Conservation (phyloP, 37 sponge, comb jelly and placozoan genomes). For the Corticium candelabrum region DNA sequence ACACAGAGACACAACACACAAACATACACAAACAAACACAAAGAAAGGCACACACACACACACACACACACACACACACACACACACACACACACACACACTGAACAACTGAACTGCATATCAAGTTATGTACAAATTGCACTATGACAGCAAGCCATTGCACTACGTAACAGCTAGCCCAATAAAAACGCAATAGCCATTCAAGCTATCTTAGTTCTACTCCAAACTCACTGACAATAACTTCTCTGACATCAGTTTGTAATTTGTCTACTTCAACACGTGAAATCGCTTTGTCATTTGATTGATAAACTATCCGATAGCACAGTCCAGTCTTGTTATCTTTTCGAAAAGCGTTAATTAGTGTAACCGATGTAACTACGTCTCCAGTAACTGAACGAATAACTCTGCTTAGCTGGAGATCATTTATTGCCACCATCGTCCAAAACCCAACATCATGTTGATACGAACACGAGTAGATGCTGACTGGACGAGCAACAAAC, state of each 20-base stretch:
- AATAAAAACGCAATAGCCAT: background rate
- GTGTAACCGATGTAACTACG: background rate
- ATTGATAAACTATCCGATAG: background rate
- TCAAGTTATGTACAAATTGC: background rate
- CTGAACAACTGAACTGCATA: background rate
- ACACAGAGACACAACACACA: too few species aligned
- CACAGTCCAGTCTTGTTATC: background rate
- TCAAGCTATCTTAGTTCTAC: background rate
- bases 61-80: too few species aligned
- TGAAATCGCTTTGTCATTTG: background rate
- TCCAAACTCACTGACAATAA: background rate
- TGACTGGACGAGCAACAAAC: background rate
- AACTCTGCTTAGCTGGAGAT: background rate
- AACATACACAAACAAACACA: too few species aligned
- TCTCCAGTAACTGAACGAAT: background rate
- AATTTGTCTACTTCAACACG: too few species aligned
- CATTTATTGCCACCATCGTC: background rate
- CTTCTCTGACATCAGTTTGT: too few species aligned
- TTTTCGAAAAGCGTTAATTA: background rate
- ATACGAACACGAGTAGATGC: background rate
- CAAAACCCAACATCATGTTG: background rate
- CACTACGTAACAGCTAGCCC: background rate
- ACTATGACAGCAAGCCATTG: too few species aligned
- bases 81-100: too few species aligned
- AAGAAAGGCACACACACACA: too few species aligned